Conservation (phyloP, 92 coral and sea anemone species). For the Parazoanthus swiftii region DNA sequence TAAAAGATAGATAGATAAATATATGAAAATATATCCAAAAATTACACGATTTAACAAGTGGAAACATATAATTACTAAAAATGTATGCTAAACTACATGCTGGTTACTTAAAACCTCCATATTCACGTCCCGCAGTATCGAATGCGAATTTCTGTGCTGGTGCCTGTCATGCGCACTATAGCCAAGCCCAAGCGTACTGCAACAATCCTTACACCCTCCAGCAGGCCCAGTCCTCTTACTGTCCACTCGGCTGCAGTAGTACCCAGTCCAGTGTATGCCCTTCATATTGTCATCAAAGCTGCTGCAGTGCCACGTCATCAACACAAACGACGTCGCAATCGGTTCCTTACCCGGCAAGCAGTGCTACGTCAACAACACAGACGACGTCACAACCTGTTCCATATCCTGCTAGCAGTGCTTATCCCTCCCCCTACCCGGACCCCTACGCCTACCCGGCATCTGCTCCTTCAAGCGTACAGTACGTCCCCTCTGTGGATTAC, state of each 20-base stretch:
- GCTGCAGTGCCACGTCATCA: slow-evolving; percentile 16
- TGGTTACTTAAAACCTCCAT: neutral
- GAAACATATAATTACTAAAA: no score
- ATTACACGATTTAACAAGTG: no score
- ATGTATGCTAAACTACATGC: no score
- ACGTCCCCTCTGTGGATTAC: slow-evolving; percentile 2
- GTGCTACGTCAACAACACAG: neutral
- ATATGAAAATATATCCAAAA: no score
- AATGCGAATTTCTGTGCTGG: slow-evolving; percentile 28
- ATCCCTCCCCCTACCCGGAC: slow-evolving; percentile 20
- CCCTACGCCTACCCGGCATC: slow-evolving; percentile 27
- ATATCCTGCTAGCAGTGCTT: slow-evolving; percentile 7
- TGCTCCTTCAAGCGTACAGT: slow-evolving; percentile 30
- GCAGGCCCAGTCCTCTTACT: slow-evolving; percentile 29
- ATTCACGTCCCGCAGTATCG: slow-evolving; percentile 6
- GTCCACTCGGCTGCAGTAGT: slow-evolving; percentile 20
- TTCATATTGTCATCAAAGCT: slow-evolving; percentile 38
- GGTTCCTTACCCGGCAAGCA: slow-evolving; percentile 6
- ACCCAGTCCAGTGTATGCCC: slow-evolving; percentile 3
- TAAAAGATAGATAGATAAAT: no score
- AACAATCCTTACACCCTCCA: slow-evolving; percentile 23
- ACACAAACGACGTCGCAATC: slow-evolving; percentile 20
- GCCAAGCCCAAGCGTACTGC: slow-evolving; percentile 41
- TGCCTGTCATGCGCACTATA: slow-evolving; percentile 21
- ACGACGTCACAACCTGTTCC: neutral